These are phyloP conservation scores for Leptinotarsa peninsularis DNA, from an alignment of 2,888 invertebrate genomes.

Conservation along the genomic window DNA sequence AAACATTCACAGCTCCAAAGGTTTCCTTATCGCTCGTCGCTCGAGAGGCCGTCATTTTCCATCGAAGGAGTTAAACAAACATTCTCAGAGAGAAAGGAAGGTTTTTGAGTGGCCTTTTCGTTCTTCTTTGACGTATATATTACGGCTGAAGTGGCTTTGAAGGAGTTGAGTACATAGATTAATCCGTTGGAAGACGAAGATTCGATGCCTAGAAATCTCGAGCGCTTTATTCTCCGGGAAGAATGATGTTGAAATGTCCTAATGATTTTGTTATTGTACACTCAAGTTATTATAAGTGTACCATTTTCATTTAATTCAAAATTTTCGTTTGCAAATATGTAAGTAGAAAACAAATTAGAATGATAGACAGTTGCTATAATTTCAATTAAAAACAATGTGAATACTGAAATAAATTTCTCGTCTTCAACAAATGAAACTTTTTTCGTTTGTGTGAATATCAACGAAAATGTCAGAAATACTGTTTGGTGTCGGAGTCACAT, in stretches of 20 bases:
- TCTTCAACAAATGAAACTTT: too few species aligned
- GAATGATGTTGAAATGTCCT: not conserved
- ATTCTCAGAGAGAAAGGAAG: constrained; percentile 12
- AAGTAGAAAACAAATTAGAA: too few species aligned
- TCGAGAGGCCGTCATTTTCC: not conserved
- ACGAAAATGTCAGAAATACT: too few species aligned
- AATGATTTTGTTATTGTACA: not conserved
- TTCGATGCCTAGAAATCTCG: not conserved
- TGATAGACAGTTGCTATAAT: too few species aligned
- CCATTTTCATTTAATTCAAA: too few species aligned
- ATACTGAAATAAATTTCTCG: too few species aligned
- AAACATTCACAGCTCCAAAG: constrained; percentile 19
- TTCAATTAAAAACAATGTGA: too few species aligned
- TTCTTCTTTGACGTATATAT: constrained; percentile 18
- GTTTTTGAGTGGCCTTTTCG: constrained; percentile 16
- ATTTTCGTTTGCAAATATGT: too few species aligned
- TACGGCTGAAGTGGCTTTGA: constrained; percentile 10
- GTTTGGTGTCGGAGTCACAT: too few species aligned
- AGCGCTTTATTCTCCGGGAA: not conserved
- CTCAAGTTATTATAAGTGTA: too few species aligned
- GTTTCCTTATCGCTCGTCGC: constrained; percentile 16
- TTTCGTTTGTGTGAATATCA: too few species aligned
- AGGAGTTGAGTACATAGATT: constrained; percentile 9
- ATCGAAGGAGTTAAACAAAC: constrained; percentile 20
- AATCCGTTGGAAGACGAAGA: not conserved